Base-by-base conservation (phyloP, 2,797 vertebrate genomes). In the Sebastiscus albofasciatus region DNA sequence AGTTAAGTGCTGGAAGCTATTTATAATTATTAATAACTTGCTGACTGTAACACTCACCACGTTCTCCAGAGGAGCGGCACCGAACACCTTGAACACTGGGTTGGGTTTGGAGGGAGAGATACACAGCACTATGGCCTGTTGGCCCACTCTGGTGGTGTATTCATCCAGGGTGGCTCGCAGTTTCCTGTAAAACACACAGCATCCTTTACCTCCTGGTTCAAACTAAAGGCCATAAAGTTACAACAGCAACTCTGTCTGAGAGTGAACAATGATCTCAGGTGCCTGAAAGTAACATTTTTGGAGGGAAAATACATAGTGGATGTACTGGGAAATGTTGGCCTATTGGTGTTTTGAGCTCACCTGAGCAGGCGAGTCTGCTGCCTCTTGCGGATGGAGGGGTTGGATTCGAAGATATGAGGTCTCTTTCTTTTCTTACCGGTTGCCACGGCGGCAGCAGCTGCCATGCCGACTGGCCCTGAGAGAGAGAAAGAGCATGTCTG, bases 41-140 rank as follows among this genome's bases (percentile, higher is more conserved):
- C 6, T 34, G 24, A 33, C 4, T 36, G 1, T 27, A 8, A 56
- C 26, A 90, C 96, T 96, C 87, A 99, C 99, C 96, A 99, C 98
- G 1, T 99, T 99, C 94, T 99, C 99, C 85, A 99, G 90, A 24
- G 99, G 99, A 22, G 99, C 98, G 36, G 99, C 98, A 22, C 98
- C 99, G 8, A 99, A 99, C 1, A 99, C 99, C 92, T 99, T 99
- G 80, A 99, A 99, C 81, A 99, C 96, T 0, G 98, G 97, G 81
- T 99, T 99, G 59, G 99, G 99, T 92, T 99, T 99, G 83, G 97
- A 99, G 65, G 99, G 98, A 0, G 99, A 99, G 92, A 99, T 97
- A 82, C 99, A 99, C 69, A 99, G 93, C 6, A 99, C 99, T 3
- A 99, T 99, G 70, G 99, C 99, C 93, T 99, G 99, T 87, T 99